phyloP scores from a whole-genome alignment of 2,113 vertebrate species.

The Lophius piscatorius region DNA sequence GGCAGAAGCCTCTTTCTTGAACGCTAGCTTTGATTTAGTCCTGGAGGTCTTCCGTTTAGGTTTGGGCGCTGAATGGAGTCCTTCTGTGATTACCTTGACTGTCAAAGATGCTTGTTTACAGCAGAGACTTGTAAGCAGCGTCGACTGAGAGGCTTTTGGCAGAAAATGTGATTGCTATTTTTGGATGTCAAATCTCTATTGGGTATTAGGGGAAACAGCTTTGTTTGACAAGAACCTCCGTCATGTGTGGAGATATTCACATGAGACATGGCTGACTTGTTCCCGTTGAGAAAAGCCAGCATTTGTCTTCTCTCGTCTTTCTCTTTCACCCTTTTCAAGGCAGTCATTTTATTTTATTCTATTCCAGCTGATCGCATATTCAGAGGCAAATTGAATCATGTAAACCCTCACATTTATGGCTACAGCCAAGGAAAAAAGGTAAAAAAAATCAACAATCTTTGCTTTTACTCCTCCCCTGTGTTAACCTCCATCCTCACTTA shows the following conservation, averaged over 20 bases:
- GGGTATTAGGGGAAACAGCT: slow-evolving; percentile 36
- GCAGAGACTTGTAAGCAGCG: slow-evolving; percentile 46
- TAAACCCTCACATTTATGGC: slow-evolving; percentile 15
- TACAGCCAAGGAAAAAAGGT: slow-evolving; percentile 10
- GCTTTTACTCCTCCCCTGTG: slow-evolving; percentile 13
- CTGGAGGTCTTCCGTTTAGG: slow-evolving; percentile 48
- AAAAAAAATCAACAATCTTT: slow-evolving; percentile 13
- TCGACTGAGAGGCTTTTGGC: slow-evolving; percentile 58
- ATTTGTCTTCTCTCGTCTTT: background rate
- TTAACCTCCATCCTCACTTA: slow-evolving; percentile 29
- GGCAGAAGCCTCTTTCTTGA: slow-evolving; percentile 30
- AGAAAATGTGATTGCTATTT: slow-evolving; percentile 57
- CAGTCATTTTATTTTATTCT: background rate
- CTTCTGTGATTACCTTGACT: slow-evolving; percentile 64
- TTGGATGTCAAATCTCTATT: slow-evolving; percentile 53
- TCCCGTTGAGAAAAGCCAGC: background rate
- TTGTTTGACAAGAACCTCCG: slow-evolving; percentile 38
- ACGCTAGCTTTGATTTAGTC: slow-evolving; percentile 40
- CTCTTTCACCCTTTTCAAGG: background rate
- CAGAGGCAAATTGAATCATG: slow-evolving; percentile 3
- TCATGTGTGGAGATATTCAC: slow-evolving; percentile 24
- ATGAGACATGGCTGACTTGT: slow-evolving; percentile 18
- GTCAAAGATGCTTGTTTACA: slow-evolving; percentile 61
- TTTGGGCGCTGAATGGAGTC: slow-evolving; percentile 44
- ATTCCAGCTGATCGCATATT: slow-evolving; percentile 3